Evolutionary conservation across 2,113 vertebrate genomes (phyloP), one percentile per base, ranked within the genome.

Genomic region (Penelope pileata): DNA sequence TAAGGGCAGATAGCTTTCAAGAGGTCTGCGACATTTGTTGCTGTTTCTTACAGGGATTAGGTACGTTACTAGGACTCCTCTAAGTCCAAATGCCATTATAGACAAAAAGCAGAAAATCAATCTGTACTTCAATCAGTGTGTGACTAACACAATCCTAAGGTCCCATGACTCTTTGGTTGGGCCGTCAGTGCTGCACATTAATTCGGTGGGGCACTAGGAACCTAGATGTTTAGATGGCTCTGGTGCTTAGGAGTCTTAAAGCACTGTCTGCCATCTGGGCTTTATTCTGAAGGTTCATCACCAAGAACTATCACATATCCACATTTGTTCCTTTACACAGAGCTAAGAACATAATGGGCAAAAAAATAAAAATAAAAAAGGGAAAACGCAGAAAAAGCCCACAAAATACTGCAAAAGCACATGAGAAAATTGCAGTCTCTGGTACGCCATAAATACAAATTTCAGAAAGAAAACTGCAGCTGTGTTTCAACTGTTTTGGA

Each of bases 401-500:
- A 69, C 1, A 13, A 42, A 54, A 32, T 17, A 56, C 4, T 12
- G 42, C 7, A 67, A 78, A 89, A 51, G 17, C 24, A 36, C 42
- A 30, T 32, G 66, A 43, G 56, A 74, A 90, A 77, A 86, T 54
- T 73, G 30, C 14, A 80, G 53, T 73, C n/a, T n/a, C 75, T 60
- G 18, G 8, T 86, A 29, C 51, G 93, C 38, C 15, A 32, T 69
- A 91, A 94, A 83, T 34, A 77, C 23, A 56, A 88, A 91, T 69
- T 53, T 92, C 62, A 88, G 72, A 93, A 83, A 88, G 79, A 88
- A 76, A 91, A 76, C 14, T 42, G 7, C 78, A 96, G 84, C 78
- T 93, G 90, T 86, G 11, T 88, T 93, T 96, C 90, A 96, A 54
- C 85, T 85, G 59, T 69, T 67, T 36, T 73, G 67, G 30, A 90